Conservation (phyloP, 2,888 invertebrate species). For the Kryphioiulus occultus region DNA sequence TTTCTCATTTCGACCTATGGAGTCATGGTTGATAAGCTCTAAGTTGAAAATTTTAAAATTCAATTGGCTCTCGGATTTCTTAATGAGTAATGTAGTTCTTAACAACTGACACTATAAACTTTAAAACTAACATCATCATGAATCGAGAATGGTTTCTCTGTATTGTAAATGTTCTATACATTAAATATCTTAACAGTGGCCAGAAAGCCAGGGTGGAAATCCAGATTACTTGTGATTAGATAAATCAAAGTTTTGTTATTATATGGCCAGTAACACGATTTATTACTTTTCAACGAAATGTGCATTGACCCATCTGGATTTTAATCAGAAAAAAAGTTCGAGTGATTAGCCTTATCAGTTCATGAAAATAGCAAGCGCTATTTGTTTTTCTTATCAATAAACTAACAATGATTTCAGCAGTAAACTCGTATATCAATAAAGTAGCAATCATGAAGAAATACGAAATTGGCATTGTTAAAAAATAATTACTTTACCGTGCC, state of each 20-base stretch:
- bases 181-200: too few relatives aligned
- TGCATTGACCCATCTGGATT: neutral
- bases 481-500: neutral
- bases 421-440: neutral
- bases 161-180: neutral
- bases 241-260: neutral
- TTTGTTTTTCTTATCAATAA: constrained; percentile 10
- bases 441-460: neutral
- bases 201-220: neutral
- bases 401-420: neutral
- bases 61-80: neutral
- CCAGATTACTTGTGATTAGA: neutral
- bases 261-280: neutral
- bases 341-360: neutral
- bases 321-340: neutral
- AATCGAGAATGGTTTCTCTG: neutral
- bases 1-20: constrained; percentile 24
- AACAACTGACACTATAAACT: neutral
- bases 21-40: neutral
- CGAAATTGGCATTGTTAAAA: neutral
- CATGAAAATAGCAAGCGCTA: neutral
- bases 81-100: neutral
- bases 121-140: neutral
- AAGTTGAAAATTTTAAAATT: neutral
- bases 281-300: neutral